Percentiles rank a stretch among this genome's conserved stretches.
Conservation (phyloP, 2,113 vertebrate species). For the Erythrolamprus reginae region DNA sequence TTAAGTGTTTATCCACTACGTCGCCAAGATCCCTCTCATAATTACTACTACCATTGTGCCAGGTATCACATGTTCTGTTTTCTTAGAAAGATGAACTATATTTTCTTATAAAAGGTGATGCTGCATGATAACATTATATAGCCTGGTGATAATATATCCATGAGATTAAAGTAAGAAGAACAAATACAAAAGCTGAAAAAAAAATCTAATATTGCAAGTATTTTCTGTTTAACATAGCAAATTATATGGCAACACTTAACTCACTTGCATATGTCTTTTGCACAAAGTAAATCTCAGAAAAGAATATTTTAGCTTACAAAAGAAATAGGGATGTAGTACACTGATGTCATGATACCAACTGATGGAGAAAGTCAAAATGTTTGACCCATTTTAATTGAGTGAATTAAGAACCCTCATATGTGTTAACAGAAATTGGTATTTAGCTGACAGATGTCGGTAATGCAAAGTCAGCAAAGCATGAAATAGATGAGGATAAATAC, state of each 20-base stretch:
- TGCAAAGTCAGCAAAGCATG: not conserved
- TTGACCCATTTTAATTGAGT: not conserved
- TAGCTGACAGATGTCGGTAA: not conserved
- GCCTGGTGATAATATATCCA: not conserved
- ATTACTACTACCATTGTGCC: not conserved
- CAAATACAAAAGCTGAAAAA: not conserved
- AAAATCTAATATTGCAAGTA: not conserved
- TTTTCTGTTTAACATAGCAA: not conserved
- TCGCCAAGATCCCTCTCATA: not conserved
- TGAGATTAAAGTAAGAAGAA: not conserved
- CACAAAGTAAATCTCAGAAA: not conserved
- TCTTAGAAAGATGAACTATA: not conserved
- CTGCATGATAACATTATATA: not conserved
- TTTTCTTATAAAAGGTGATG: not conserved
- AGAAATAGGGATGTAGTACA: not conserved
- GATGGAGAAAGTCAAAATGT: not conserved
- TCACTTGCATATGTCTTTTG: not conserved
- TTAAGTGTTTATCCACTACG: not conserved
- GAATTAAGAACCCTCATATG: not conserved
- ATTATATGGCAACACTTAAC: not conserved
- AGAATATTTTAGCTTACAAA: not conserved
- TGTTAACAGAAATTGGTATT: not conserved
- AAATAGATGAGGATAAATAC: not conserved
- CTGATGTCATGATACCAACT: not conserved
- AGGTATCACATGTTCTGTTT: not conserved